These are phyloP conservation scores for Coleophora deauratella DNA, from an alignment of 2,888 invertebrate genomes.

Conservation along the genomic window DNA sequence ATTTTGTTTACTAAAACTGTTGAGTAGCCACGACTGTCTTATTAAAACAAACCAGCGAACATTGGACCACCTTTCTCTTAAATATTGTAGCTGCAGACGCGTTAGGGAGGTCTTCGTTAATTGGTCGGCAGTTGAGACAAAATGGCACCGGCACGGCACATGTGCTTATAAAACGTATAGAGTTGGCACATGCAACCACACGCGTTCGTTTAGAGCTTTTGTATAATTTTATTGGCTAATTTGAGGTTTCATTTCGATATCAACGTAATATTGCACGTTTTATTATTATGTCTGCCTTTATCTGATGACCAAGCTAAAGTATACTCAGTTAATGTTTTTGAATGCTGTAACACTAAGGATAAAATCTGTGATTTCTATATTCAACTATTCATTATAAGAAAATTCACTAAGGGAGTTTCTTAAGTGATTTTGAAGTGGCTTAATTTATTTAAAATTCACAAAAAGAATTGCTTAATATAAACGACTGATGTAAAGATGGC, in stretches of 20 bases:
- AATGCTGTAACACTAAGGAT: too few relatives aligned
- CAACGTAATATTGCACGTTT: neutral
- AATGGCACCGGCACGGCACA: constrained; percentile 14
- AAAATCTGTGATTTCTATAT: too few relatives aligned
- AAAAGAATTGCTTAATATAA: too few relatives aligned
- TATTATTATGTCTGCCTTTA: neutral
- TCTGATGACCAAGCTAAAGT: too few relatives aligned
- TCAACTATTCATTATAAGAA: too few relatives aligned
- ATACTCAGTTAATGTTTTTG: neutral
- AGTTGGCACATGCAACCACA: too few relatives aligned
- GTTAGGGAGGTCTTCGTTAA: constrained; percentile 6
- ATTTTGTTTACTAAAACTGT: constrained; percentile 18
- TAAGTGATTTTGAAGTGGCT: too few relatives aligned
- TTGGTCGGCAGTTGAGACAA: constrained; percentile 14
- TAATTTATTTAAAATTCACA: too few relatives aligned
- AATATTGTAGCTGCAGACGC: constrained; percentile 2
- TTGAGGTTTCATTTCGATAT: neutral
- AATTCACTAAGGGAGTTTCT: too few relatives aligned
- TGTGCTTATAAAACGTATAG: neutral
- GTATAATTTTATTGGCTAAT: neutral
- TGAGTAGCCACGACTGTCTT: constrained; percentile 7
- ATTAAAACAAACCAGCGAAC: constrained; percentile 8
- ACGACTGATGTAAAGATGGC: too few relatives aligned
- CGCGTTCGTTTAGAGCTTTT: too few relatives aligned
- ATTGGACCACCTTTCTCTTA: constrained; percentile 6